Conservation (phyloP, 2,113 vertebrate genomes). For the Ptilorrhoa leucosticta region DNA sequence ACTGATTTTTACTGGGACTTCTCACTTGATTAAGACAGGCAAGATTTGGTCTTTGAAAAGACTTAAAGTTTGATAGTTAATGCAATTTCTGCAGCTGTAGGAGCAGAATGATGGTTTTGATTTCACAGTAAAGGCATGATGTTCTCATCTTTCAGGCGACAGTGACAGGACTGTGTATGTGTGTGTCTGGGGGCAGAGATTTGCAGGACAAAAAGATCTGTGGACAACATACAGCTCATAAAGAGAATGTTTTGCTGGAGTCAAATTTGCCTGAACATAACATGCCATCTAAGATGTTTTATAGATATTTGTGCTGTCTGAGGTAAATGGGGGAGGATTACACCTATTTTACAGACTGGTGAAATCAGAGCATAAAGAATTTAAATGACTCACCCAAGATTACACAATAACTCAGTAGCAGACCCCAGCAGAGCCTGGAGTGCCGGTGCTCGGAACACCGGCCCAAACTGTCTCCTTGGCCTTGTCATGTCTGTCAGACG, state of each 20-base stretch:
- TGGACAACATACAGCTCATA: neutral
- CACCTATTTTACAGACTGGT: conserved; percentile 37
- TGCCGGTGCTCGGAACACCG: neutral
- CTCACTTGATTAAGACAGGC: neutral
- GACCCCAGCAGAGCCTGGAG: conserved; percentile 2
- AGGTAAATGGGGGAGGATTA: conserved; percentile 33
- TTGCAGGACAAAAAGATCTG: conserved; percentile 20
- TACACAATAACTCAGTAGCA: neutral
- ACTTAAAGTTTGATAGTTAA: neutral
- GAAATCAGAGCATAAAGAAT: conserved; percentile 40
- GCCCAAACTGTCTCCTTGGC: neutral
- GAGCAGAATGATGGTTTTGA: conserved; percentile 12
- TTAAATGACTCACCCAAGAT: conserved; percentile 32
- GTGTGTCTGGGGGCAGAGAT: neutral
- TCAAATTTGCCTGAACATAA: neutral
- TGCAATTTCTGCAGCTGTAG: neutral
- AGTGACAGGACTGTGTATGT: neutral
- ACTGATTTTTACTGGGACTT: conserved; percentile 7
- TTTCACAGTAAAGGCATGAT: conserved; percentile 8
- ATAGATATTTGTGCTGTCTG: conserved; percentile 38
- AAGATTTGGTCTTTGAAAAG: neutral
- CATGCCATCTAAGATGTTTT: conserved; percentile 18
- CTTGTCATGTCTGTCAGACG: neutral
- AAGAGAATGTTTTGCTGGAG: neutral
- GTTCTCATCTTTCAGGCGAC: conserved; percentile 8